Evolutionary conservation across 2,797 vertebrate genomes (phyloP), one percentile per base, ranked within the genome.

Genomic region (Mionectes olivaceus): DNA sequence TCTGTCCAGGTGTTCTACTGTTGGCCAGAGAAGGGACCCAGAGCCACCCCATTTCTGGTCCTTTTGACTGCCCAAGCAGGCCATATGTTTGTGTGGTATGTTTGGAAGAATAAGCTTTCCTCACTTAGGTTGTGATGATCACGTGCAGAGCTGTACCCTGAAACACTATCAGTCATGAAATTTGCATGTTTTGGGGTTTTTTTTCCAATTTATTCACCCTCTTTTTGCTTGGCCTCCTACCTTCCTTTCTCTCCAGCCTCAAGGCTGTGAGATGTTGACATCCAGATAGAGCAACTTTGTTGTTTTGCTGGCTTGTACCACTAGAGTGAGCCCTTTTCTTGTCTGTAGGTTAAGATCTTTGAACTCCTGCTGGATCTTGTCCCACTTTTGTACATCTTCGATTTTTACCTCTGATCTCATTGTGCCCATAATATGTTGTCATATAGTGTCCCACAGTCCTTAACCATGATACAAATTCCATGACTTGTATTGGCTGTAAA

Each of bases 311-410:
- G 5, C 11, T 92, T 82, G 39, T 69, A 65, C 95, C 89, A 94
- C 89, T 93, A 92, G 83, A 93, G 93, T 0, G 83, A 96, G 83
- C 77, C 77, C 63, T 96, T 95, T 90, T 96, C 83, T 90, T 96
- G 67, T 47, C 37, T 88, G 73, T 53, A 35, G 53, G 88, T 64
- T 13, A 19, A 57, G 39, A 53, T 64, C 64, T 89, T 93, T 92
- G 77, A 79, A 83, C 70, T 75, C 28, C 17, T 69, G 5, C 14
- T 89, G 77, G n/a, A 89, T 59, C 39, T 75, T 69, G 33, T 73
- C 39, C 55, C 35, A 76, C 17, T 68, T 86, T 27, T 50, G 7
- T 18, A 44, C 24, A 50, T 32, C 27, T 69, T 73, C 43, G 24
- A n/a, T 44, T 49, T 15, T 33, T 52, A 4, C 3, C 18, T 76